Percentiles rank a stretch among this genome's conserved stretches.
phyloP scores from a whole-genome alignment of 64 coral and sea anemone genomes.

The Montipora capricornis region DNA sequence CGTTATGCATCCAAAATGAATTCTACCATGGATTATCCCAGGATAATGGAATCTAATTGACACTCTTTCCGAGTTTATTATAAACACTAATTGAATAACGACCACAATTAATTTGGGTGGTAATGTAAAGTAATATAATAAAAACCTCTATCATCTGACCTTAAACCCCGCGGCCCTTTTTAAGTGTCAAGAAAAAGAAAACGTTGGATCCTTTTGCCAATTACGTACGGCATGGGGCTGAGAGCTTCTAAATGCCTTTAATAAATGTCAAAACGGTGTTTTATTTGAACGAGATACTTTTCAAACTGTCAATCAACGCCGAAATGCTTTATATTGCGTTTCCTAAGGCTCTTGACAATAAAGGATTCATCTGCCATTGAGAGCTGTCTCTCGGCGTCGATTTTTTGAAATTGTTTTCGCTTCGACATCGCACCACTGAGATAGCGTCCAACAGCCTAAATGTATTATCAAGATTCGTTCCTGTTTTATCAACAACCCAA shows the following conservation, averaged over 20 bases:
- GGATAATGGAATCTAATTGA: slow-evolving; percentile 82
- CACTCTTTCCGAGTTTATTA: slow-evolving; percentile 70
- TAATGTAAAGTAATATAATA: slow-evolving; percentile 81
- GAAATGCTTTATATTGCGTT: slow-evolving; percentile 39
- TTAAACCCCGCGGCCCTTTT: slow-evolving; percentile 65
- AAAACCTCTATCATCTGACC: slow-evolving; percentile 61
- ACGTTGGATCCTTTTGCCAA: slow-evolving; percentile 52
- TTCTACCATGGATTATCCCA: slow-evolving; percentile 83
- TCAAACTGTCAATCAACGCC: slow-evolving; percentile 77
- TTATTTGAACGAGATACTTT: slow-evolving; percentile 78
- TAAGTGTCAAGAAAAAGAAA: slow-evolving; percentile 57
- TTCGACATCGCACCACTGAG: background rate
- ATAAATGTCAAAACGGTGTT: slow-evolving; percentile 59
- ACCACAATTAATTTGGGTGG: slow-evolving; percentile 75
- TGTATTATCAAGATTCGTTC: slow-evolving; percentile 74
- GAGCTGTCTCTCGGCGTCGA: background rate
- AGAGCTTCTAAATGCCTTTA: slow-evolving; percentile 60
- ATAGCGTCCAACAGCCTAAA: background rate
- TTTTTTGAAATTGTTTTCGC: no score
- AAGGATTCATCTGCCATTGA: slow-evolving; percentile 41
- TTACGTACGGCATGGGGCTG: slow-evolving; percentile 55
- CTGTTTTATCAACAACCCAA: slow-evolving; percentile 67
- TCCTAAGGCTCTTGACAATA: slow-evolving; percentile 42
- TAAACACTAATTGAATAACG: slow-evolving; percentile 85
- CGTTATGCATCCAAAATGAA: slow-evolving; percentile 75